Evolutionary conservation across 1,140 invertebrate genomes (phyloP).

Genomic region (Camponotus vicinus): DNA sequence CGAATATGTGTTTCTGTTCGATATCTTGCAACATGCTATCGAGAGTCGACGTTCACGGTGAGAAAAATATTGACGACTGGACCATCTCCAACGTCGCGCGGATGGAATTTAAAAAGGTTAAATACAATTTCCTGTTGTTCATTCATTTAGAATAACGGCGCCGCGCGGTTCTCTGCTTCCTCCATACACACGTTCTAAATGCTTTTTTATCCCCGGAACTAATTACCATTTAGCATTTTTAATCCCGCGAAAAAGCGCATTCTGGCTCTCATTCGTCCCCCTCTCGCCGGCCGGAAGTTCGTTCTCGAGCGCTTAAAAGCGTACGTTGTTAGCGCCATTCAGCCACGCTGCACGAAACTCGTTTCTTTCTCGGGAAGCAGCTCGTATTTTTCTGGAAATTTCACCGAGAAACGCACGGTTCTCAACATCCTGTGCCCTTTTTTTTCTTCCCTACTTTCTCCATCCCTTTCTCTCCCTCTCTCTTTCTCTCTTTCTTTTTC

Average conservation of each 20-base stretch:
- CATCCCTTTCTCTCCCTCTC: not conserved
- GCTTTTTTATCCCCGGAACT: constrained; percentile 81
- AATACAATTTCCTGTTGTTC: constrained; percentile 81
- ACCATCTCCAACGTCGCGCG: constrained; percentile 62
- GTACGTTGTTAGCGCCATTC: constrained; percentile 75
- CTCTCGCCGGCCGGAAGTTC: constrained; percentile 69
- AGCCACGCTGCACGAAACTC: constrained; percentile 62
- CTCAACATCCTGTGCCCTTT: constrained; percentile 67
- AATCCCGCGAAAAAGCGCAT: constrained; percentile 78
- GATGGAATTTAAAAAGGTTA: constrained; percentile 77
- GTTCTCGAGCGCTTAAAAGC: constrained; percentile 71
- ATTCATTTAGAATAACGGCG: constrained; percentile 82
- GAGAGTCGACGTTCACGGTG: constrained; percentile 29
- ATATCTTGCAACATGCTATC: constrained; percentile 19
- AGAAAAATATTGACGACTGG: constrained; percentile 57
- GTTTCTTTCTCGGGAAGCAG: constrained; percentile 64
- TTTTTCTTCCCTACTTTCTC: constrained; percentile 16
- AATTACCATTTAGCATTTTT: constrained; percentile 85
- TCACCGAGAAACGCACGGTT: constrained; percentile 69
- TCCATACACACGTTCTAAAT: constrained; percentile 66
- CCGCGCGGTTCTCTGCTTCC: constrained; percentile 64
- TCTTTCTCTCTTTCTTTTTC: not conserved
- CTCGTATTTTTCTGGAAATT: constrained; percentile 78
- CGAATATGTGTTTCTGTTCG: not conserved
- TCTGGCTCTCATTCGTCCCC: constrained; percentile 57